Evolutionary conservation across 2,888 invertebrate species (phyloP), one percentile per base, ranked within the genome.

Genomic region (Lasioglossum pauxillum): DNA sequence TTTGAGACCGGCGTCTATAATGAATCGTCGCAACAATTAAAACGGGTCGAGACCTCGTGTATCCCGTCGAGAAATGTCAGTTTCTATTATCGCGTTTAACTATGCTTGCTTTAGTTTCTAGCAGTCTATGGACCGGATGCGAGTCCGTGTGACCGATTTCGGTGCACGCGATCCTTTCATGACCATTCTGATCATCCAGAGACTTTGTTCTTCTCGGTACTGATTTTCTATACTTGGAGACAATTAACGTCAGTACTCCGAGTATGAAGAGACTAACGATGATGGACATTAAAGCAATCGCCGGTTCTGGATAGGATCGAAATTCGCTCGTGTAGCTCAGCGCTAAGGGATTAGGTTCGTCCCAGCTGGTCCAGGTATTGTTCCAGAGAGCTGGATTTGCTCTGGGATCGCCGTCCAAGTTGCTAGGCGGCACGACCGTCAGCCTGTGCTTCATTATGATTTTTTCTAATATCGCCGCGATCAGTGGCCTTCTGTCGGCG

Each of bases 351-450:
- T 83, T 38, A 14, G 90, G 76, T 60, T 97, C 96, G 90, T 95
- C 93, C 97, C 97, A 97, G 89, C 95, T 95, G 1, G 95, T 95
- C 97, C 97, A 97, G 0, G 96, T 96, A 77, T 96, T 95, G 78
- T 96, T 96, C 95, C 96, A 96, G 10, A 95, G 89, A 0, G 90
- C 90, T 0, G 97, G 97, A 94, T 97, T 95, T 1, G 96, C 96
- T 2, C 94, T 94, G 0, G 95, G 94, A 87, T 96, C 96, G 0
- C 93, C 90, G 0, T 95, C 95, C 0, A 95, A 89, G 83, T 96
- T 96, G 80, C 95, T 95, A 0, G 96, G 95, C 0, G 95, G 93
- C 27, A 96, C 78, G 0, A 96, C 95, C 0, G 95, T 95, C 71
- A 94, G 90, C n/a, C 95, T 94, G 82, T 95, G 95, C 27, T 95